Conservation (phyloP, 2,797 vertebrate species). For the Clangula hyemalis region DNA sequence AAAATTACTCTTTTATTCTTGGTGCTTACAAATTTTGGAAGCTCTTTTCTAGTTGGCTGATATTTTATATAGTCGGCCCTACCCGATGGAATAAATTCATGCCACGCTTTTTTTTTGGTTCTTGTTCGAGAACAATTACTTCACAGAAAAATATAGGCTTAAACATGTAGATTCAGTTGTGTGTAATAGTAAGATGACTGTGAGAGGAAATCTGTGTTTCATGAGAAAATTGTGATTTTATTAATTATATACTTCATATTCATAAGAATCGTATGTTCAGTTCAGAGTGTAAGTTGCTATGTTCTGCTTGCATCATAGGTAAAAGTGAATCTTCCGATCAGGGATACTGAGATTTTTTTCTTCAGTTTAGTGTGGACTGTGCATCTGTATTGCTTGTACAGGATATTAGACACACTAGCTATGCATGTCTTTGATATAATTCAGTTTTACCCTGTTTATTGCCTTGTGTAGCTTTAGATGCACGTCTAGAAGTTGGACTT, state of each 20-base stretch:
- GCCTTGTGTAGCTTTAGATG: conserved; percentile 88
- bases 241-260: not conserved
- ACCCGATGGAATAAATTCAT: not conserved
- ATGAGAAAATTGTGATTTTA: not conserved
- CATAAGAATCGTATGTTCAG: not conserved
- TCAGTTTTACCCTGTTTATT: conserved; percentile 20
- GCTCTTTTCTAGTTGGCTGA: not conserved
- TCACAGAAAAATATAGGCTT: not conserved
- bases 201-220: not conserved
- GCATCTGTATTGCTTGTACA: not conserved
- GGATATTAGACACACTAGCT: not conserved
- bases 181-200: not conserved
- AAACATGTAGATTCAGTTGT: not conserved
- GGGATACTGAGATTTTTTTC: not conserved
- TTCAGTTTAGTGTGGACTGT: not conserved
- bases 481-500: conserved; percentile 95
- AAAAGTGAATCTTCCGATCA: not conserved
- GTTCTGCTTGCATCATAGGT: not conserved
- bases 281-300: not conserved
- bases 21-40: not conserved
- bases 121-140: not conserved
- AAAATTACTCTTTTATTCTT: not conserved
- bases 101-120: not conserved
- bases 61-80: not conserved
- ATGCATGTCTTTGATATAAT: not conserved